Evolutionary conservation across 2,888 invertebrate genomes (phyloP).

Genomic region (Gryllus longicercus): DNA sequence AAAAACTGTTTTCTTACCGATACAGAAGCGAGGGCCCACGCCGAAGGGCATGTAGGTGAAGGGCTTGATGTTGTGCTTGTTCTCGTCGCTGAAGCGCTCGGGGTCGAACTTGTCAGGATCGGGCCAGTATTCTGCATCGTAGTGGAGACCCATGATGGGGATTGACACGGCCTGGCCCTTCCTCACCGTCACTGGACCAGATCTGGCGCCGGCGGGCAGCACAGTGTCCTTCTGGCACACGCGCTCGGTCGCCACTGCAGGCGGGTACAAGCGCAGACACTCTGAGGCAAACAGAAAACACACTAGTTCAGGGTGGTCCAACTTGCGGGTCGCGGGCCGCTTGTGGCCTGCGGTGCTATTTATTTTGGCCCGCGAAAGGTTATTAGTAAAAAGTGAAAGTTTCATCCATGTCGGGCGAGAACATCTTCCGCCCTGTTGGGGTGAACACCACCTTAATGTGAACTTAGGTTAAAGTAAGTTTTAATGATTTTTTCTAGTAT

Average conservation of each 20-base stretch:
- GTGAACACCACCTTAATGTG: too few species aligned
- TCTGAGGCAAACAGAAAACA: conserved; percentile 44
- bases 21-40: conserved; percentile 39
- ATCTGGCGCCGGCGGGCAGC: not conserved
- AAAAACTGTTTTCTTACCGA: conserved; percentile 35
- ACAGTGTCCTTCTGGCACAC: conserved; percentile 53
- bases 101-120: conserved; percentile 56
- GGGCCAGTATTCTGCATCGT: conserved; percentile 42
- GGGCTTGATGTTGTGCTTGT: conserved; percentile 38
- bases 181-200: not conserved
- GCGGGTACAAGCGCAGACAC: conserved; percentile 53
- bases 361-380: too few species aligned
- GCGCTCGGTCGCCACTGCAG: conserved; percentile 49
- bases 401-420: too few species aligned
- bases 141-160: conserved; percentile 45
- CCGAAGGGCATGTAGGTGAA: conserved; percentile 41
- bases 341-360: too few species aligned
- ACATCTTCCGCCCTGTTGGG: too few species aligned
- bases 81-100: conserved; percentile 50
- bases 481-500: too few species aligned
- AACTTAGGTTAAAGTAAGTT: too few species aligned
- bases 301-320: too few species aligned
- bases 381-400: not conserved
- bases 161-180: conserved; percentile 38
- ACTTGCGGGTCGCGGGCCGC: too few species aligned